phyloP scores from a whole-genome alignment of 2,113 vertebrate species.

The Tringa solitaria region DNA sequence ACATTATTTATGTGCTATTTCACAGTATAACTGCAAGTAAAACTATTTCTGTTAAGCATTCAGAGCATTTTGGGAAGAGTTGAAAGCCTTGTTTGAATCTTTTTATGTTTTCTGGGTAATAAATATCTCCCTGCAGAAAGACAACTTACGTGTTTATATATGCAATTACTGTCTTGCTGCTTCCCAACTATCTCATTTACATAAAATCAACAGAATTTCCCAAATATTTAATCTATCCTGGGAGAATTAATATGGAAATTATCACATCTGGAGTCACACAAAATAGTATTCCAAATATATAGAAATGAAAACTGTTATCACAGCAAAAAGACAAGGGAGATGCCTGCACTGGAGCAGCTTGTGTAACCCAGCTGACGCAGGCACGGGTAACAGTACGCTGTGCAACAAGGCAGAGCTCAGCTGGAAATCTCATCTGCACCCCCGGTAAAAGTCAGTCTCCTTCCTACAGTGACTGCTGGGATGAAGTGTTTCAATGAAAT shows the following conservation, averaged over 20 bases:
- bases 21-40: neutral
- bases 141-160: neutral
- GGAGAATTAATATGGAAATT: neutral
- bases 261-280: neutral
- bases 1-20: neutral
- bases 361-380: accelerated
- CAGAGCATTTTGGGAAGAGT: neutral
- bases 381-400: accelerated
- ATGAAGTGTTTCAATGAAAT: neutral
- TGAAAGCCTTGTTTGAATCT: neutral
- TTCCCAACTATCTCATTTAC: neutral
- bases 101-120: neutral
- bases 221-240: neutral
- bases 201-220: neutral
- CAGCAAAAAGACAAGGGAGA: neutral
- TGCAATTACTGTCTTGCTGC: neutral
- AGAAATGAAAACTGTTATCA: neutral
- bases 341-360: neutral
- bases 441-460: neutral
- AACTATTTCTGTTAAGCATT: neutral
- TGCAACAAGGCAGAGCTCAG: neutral
- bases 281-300: neutral
- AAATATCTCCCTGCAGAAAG: neutral
- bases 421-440: neutral
- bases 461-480: neutral